Conservation (phyloP, 2,113 vertebrate genomes). For the Calyptomena viridis region DNA sequence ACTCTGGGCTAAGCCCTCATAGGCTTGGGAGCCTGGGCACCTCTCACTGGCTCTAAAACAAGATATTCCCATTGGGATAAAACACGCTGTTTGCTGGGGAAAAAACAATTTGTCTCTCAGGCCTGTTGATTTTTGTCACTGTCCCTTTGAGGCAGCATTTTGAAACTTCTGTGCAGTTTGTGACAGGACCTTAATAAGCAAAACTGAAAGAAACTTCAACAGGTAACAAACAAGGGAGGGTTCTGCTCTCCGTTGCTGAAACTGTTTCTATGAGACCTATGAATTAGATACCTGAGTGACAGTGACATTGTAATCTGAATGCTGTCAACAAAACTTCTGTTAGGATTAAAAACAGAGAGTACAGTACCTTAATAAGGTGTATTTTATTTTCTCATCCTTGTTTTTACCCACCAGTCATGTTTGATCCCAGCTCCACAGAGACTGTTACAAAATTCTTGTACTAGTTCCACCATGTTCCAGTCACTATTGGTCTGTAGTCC, state of each 20-base stretch:
- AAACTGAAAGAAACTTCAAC: background rate
- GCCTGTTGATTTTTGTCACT: background rate
- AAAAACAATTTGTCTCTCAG: background rate
- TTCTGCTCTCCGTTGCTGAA: background rate
- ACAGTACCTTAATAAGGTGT: background rate
- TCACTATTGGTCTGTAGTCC: background rate
- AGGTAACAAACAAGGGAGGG: background rate
- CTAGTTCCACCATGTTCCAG: background rate
- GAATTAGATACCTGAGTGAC: background rate
- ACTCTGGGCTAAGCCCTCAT: background rate
- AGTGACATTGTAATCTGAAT: background rate
- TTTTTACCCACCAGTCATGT: background rate
- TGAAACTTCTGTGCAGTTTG: background rate
- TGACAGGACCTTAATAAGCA: background rate
- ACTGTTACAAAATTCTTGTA: background rate
- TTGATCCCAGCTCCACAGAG: conserved; percentile 5
- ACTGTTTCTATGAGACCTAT: conserved; percentile 1
- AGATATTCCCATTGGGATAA: background rate
- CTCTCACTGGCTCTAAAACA: background rate
- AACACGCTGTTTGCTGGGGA: background rate
- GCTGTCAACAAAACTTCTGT: background rate
- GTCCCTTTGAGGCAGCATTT: background rate
- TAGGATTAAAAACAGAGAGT: background rate
- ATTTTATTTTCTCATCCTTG: background rate
- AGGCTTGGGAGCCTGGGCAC: background rate